These are phyloP conservation scores for Lasiommata megera DNA, from an alignment of 2,888 invertebrate species.

Conservation along the genomic window DNA sequence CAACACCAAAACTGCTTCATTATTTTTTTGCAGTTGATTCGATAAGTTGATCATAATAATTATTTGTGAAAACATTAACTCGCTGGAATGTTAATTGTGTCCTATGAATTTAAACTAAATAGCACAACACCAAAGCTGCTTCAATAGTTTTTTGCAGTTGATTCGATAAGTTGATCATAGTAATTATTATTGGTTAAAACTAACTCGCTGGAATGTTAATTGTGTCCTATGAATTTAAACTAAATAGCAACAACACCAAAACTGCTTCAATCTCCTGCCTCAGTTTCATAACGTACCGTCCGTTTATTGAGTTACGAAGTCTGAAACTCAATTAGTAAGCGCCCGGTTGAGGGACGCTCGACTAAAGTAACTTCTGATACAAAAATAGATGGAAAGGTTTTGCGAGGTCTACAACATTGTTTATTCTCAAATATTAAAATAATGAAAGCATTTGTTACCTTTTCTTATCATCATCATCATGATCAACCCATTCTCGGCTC, in stretches of 20 bases:
- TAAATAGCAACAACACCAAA: conserved; percentile 25
- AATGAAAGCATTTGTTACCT: no score
- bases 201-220: conserved; percentile 7
- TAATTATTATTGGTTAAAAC: no score
- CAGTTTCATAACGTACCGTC: conserved; percentile 32
- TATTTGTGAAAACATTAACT: neutral
- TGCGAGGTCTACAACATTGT: neutral
- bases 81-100: no score
- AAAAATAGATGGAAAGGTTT: neutral
- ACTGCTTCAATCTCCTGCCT: conserved; percentile 31
- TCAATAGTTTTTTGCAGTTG: no score
- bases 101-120: no score
- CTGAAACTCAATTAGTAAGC: conserved; percentile 23
- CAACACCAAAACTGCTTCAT: no score
- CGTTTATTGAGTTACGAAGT: conserved; percentile 36
- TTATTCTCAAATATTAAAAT: neutral
- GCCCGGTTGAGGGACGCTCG: conserved; percentile 11
- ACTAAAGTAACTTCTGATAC: conserved; percentile 1
- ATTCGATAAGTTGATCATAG: no score
- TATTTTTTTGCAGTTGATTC: no score
- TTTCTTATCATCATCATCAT: no score
- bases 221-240: conserved; percentile 23
- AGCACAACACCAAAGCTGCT: no score
- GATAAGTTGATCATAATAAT: no score
- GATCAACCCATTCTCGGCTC: no score